Percentiles rank a stretch among this genome's conserved stretches.
These are phyloP conservation scores for Lampris incognitus DNA, from an alignment of 2,113 vertebrate species.

Conservation along the genomic window DNA sequence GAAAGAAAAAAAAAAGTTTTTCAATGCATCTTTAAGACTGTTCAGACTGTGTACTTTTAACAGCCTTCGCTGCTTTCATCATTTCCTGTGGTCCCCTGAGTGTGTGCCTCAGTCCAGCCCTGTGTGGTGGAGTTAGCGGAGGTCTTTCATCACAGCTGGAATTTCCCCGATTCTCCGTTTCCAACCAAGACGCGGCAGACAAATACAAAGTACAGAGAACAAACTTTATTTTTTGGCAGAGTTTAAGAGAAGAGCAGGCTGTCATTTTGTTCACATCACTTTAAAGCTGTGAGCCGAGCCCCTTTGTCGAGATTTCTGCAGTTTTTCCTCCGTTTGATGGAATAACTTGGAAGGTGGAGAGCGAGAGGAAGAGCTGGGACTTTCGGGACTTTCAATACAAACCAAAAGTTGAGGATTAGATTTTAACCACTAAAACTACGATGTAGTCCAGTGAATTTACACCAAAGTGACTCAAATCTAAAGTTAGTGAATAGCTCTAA, in stretches of 20 bases:
- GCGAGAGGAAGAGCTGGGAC: too few species aligned
- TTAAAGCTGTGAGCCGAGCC: conserved; percentile 18
- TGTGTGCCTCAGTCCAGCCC: conserved; percentile 46
- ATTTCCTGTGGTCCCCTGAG: conserved; percentile 53
- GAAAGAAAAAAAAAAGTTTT: too few species aligned
- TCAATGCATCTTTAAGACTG: conserved; percentile 39
- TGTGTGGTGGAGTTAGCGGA: conserved; percentile 64
- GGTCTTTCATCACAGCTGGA: conserved; percentile 71
- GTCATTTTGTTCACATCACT: conserved; percentile 33
- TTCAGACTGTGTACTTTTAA: conserved; percentile 60
- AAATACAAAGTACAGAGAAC: conserved; percentile 18
- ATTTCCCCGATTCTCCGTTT: conserved; percentile 63
- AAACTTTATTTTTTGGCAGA: conserved; percentile 33
- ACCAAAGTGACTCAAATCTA: too few species aligned
- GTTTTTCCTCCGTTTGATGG: conserved; percentile 18
- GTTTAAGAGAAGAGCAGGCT: conserved; percentile 41
- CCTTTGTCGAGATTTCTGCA: conserved; percentile 19
- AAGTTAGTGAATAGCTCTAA: too few species aligned
- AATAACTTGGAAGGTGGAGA: not conserved
- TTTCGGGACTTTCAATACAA: too few species aligned
- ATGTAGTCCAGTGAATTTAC: too few species aligned
- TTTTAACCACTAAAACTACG: too few species aligned
- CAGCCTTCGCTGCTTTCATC: conserved; percentile 74
- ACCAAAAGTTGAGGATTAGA: too few species aligned
- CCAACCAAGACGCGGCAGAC: conserved; percentile 46